Evolutionary conservation across 1,140 invertebrate species (phyloP).

Genomic region (Aphidius gifuensis): DNA sequence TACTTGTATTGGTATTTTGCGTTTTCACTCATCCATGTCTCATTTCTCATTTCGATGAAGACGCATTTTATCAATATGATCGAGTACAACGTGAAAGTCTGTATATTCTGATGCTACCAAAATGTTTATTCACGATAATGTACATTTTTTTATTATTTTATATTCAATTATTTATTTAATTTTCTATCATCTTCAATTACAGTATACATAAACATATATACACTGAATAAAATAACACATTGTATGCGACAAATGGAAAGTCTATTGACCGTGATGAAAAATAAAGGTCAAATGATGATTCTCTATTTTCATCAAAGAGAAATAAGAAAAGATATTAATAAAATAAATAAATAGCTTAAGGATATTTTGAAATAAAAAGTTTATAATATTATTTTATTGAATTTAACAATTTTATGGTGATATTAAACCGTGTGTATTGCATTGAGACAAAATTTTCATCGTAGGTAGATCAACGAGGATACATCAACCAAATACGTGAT

Average conservation of each 20-base stretch:
- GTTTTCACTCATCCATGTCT: constrained; percentile 36
- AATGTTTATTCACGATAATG: constrained; percentile 20
- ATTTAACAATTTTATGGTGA: too few species aligned
- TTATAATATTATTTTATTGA: too few species aligned
- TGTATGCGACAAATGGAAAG: constrained; percentile 46
- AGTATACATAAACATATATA: too few species aligned
- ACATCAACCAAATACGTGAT: constrained; percentile 46
- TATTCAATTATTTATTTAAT: constrained; percentile 1
- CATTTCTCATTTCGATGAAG: constrained; percentile 28
- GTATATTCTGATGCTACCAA: constrained; percentile 14
- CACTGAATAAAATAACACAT: neutral
- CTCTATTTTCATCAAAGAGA: too few species aligned
- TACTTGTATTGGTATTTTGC: constrained; percentile 8
- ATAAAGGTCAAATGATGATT: neutral
- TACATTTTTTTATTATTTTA: constrained; percentile 1
- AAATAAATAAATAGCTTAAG: too few species aligned
- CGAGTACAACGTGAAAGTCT: constrained; percentile 37
- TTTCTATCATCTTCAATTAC: constrained; percentile 26
- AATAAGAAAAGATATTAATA: too few species aligned
- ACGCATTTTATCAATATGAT: constrained; percentile 19
- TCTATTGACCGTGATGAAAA: constrained; percentile 36
- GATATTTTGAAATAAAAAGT: too few species aligned
- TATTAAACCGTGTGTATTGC: too few species aligned
- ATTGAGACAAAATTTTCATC: too few species aligned
- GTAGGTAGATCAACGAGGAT: constrained; percentile 21